These are phyloP conservation scores for Endomychus coccineus DNA, from an alignment of 2,888 invertebrate species.

Conservation along the genomic window DNA sequence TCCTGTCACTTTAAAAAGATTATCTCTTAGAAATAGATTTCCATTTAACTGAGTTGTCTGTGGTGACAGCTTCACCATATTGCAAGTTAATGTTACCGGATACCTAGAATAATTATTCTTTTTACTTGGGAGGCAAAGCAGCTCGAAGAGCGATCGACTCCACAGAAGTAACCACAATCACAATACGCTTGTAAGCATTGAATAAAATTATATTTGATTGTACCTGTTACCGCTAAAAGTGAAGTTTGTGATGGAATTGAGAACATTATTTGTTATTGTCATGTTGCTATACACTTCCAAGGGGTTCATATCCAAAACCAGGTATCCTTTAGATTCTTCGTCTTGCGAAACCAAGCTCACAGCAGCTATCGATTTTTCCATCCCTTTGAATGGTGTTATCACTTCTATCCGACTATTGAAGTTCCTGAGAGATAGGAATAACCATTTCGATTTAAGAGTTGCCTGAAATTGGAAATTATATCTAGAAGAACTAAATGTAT, in stretches of 20 bases:
- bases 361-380: constrained; percentile 39
- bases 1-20: constrained; percentile 42
- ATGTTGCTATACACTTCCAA: constrained; percentile 34
- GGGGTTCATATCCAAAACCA: constrained; percentile 38
- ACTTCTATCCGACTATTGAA: constrained; percentile 37
- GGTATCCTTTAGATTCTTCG: constrained; percentile 33
- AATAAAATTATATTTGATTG: too few species aligned
- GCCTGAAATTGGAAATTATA: constrained; percentile 1
- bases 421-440: constrained; percentile 32
- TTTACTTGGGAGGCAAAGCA: too few species aligned
- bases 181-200: too few species aligned
- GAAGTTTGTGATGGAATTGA: constrained; percentile 29
- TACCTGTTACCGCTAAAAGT: constrained; percentile 35
- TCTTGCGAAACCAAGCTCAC: constrained; percentile 37
- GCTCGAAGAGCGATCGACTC: too few species aligned
- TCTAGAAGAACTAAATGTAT: too few species aligned
- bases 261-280: constrained; percentile 31
- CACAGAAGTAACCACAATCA: too few species aligned
- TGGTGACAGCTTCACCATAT: constrained; percentile 22
- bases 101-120: constrained; percentile 33
- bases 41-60: constrained; percentile 38
- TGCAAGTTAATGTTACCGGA: constrained; percentile 29
- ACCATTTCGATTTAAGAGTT: constrained; percentile 24
- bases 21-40: constrained; percentile 42
- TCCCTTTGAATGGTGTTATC: constrained; percentile 42